Conservation (phyloP, 2,888 invertebrate species). For the Oligia fasciuncula region DNA sequence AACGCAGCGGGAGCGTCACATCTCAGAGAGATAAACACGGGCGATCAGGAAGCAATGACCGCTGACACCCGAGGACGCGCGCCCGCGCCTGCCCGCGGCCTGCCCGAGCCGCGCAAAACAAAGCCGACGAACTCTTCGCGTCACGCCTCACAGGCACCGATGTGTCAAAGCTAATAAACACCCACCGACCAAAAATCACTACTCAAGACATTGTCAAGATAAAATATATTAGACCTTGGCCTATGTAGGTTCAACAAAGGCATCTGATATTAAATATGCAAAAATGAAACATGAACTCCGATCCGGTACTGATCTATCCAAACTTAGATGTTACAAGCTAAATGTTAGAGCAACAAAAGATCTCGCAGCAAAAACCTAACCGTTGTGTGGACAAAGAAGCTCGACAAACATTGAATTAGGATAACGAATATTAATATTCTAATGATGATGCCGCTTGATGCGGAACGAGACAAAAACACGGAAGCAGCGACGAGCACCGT, state of each 20-base stretch:
- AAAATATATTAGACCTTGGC: constrained; percentile 61
- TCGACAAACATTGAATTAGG: constrained; percentile 69
- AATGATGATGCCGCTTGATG: constrained; percentile 79
- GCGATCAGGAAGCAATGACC: constrained; percentile 87
- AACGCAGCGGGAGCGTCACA: constrained; percentile 74
- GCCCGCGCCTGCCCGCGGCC: constrained; percentile 39
- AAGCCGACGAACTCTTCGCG: constrained; percentile 70
- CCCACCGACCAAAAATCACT: constrained; percentile 37
- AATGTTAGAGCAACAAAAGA: constrained; percentile 70
- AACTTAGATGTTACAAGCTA: constrained; percentile 53
- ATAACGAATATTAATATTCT: constrained; percentile 86
- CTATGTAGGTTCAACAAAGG: constrained; percentile 56
- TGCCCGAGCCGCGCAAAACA: constrained; percentile 55
- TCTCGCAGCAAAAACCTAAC: constrained; percentile 68
- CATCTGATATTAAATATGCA: constrained; percentile 52
- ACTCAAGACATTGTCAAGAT: constrained; percentile 45
- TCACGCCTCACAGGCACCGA: constrained; percentile 42
- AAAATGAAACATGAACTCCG: constrained; percentile 57
- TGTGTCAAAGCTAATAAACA: constrained; percentile 53
- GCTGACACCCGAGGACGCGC: constrained; percentile 77
- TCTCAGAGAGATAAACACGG: constrained; percentile 71
- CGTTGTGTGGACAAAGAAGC: constrained; percentile 76
- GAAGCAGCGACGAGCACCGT: constrained; percentile 80
- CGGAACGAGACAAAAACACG: constrained; percentile 86
- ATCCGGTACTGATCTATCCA: constrained; percentile 68